These are phyloP conservation scores for Thecocarcelia acutangulata DNA, from an alignment of 2,888 invertebrate genomes.

Conservation along the genomic window DNA sequence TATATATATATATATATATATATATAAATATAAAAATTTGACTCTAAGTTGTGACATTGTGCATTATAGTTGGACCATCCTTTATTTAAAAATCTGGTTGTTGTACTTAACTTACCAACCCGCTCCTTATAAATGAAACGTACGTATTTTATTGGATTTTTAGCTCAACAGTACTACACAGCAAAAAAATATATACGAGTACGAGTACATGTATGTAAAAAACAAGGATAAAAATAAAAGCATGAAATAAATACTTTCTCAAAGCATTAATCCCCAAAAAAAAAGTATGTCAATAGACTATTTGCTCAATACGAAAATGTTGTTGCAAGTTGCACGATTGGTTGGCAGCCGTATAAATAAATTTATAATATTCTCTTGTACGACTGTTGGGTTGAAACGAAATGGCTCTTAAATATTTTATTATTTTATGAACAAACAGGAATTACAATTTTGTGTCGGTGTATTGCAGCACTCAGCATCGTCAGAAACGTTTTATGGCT, in stretches of 20 bases:
- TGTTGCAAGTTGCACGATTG: slow-evolving; percentile 1
- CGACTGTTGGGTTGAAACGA: slow-evolving; percentile 37
- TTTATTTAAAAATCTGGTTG: slow-evolving; percentile 40
- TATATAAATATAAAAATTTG: too few species aligned
- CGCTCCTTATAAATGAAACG: neutral
- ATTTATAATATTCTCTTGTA: slow-evolving; percentile 32
- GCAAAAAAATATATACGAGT: too few species aligned
- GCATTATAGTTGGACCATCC: too few species aligned
- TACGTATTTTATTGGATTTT: neutral
- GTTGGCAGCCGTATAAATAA: slow-evolving; percentile 11
- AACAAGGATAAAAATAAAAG: neutral
- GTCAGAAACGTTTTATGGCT: neutral
- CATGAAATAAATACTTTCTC: neutral
- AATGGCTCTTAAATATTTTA: slow-evolving; percentile 48
- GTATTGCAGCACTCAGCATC: slow-evolving; percentile 10
- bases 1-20: too few species aligned
- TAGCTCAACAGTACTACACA: slow-evolving; percentile 1
- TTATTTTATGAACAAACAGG: slow-evolving; percentile 42
- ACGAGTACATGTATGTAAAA: too few species aligned
- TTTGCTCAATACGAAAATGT: slow-evolving; percentile 29
- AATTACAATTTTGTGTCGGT: slow-evolving; percentile 21
- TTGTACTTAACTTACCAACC: neutral
- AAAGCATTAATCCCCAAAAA: slow-evolving; percentile 46
- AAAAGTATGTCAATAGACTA: slow-evolving; percentile 59
- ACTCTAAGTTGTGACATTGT: too few species aligned